A percentile compares a stretch with the other conserved stretches of the same genome.
phyloP scores from a whole-genome alignment of 2,113 vertebrate genomes.

The Sigmodon hispidus region DNA sequence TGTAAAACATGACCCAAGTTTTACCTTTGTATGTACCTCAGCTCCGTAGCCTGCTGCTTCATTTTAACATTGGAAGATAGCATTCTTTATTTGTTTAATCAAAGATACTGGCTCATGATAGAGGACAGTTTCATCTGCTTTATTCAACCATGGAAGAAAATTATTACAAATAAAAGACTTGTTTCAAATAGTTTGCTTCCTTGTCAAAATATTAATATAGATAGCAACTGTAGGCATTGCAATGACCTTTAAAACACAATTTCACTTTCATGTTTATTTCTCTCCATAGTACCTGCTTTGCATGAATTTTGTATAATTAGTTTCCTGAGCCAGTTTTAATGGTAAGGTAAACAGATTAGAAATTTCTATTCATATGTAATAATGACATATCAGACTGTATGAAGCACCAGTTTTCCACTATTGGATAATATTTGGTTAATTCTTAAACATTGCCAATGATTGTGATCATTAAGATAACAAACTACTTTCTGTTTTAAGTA shows the following conservation, averaged over 20 bases:
- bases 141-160: not conserved
- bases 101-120: not conserved
- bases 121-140: not conserved
- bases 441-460: not conserved
- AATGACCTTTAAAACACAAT: constrained; percentile 24
- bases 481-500: too few relatives aligned
- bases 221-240: not conserved
- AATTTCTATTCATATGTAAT: not conserved
- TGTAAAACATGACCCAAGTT: not conserved
- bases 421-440: not conserved
- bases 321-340: not conserved
- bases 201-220: not conserved
- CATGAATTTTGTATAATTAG: not conserved
- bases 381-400: not conserved
- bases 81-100: not conserved
- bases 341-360: not conserved
- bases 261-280: constrained; percentile 34
- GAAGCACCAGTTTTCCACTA: constrained; percentile 15
- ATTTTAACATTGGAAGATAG: not conserved
- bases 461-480: not conserved
- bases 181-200: constrained; percentile 1
- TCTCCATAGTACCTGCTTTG: not conserved
- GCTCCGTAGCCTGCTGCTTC: not conserved
- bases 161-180: not conserved
- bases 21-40: not conserved